Percentiles rank a stretch among this genome's conserved stretches.
phyloP scores from a whole-genome alignment of 2,113 vertebrate genomes.

The Eptatretus burgeri region DNA sequence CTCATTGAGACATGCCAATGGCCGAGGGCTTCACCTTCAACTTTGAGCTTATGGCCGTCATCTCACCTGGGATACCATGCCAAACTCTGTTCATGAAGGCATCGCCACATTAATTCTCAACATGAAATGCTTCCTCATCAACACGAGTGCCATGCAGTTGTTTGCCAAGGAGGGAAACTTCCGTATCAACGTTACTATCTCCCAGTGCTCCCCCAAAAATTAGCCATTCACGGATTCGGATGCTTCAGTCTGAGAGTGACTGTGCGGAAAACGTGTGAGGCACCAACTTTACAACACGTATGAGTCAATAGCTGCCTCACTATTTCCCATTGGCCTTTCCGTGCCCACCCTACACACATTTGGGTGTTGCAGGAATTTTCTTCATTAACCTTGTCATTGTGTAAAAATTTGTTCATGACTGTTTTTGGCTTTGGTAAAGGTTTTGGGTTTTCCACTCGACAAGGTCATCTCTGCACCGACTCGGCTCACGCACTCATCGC shows the following conservation, averaged over 20 bases:
- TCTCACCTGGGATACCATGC: slow-evolving; percentile 95
- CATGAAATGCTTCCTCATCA: slow-evolving; percentile 94
- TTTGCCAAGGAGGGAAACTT: slow-evolving; percentile 96
- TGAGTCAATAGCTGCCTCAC: no score
- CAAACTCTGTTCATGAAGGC: slow-evolving; percentile 86
- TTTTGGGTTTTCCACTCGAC: no score
- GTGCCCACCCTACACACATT: no score
- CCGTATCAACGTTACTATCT: slow-evolving; percentile 98
- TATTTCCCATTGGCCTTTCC: no score
- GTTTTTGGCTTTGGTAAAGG: no score
- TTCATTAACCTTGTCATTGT: no score
- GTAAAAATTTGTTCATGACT: no score
- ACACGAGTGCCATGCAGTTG: slow-evolving; percentile 97
- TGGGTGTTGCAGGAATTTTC: no score
- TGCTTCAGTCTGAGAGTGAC: slow-evolving; percentile 21
- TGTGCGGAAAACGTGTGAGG: no score
- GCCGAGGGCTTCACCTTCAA: slow-evolving; percentile 95
- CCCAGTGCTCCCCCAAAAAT: slow-evolving; percentile 62
- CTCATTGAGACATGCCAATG: slow-evolving; percentile 91
- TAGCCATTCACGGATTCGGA: slow-evolving; percentile 18
- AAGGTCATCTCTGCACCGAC: no score
- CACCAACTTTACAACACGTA: no score
- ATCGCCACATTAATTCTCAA: slow-evolving; percentile 99
- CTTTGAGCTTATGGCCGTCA: slow-evolving; percentile 75
- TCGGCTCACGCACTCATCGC: no score